Base-by-base conservation (phyloP, 2,888 invertebrate species). In the Ochlodes sylvanus region DNA sequence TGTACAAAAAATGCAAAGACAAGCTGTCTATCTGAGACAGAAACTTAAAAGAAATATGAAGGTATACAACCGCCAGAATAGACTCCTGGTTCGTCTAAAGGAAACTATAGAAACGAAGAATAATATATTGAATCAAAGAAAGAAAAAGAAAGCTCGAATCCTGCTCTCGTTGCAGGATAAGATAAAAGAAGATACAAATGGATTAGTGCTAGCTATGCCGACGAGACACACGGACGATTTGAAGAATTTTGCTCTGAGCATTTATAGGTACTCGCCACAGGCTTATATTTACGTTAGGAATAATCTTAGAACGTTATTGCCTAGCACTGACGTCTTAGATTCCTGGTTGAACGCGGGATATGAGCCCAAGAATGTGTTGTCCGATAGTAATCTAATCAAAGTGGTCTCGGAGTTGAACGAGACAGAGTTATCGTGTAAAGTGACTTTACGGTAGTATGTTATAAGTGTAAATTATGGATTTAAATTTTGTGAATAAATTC, bases 221-320 rank as follows among this genome's bases (percentile, higher is more conserved):
- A 85, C 87, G 63, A 82, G 87, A 70, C 90, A 93, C 44, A 92
- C 93, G 0, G 91, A 92, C 9, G 93, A 93, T 68, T 80, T 92
- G 69, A 92, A 91, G 76, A 91, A 90, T 72, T 93, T 93, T 65
- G 88, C 92, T 0, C 76, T 93, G 21, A 91, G 89, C 76, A 85
- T 92, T 67, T 93, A 93, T 74, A 92, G 90, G 73, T 92, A 92
- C 72, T 92, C 93, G 0, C 93, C 93, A 0, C 93, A 93, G 75
- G 89, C 92, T 0, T 93, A 93, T 63, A 87, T 93, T 71, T 93
- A 93, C 73, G 81, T 88, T 66, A 86, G 93, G 69, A 93, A 93
- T 77, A 87, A 87, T 7, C 78, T 93, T 73, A 78, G 93, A 70
- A 93, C 93, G 3, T 80, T 92, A 80, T 76, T 93, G 71, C 93